A percentile compares a stretch with the other conserved stretches of the same genome.
Conservation (phyloP, 2,113 vertebrate genomes). For the Saccopteryx leptura region DNA sequence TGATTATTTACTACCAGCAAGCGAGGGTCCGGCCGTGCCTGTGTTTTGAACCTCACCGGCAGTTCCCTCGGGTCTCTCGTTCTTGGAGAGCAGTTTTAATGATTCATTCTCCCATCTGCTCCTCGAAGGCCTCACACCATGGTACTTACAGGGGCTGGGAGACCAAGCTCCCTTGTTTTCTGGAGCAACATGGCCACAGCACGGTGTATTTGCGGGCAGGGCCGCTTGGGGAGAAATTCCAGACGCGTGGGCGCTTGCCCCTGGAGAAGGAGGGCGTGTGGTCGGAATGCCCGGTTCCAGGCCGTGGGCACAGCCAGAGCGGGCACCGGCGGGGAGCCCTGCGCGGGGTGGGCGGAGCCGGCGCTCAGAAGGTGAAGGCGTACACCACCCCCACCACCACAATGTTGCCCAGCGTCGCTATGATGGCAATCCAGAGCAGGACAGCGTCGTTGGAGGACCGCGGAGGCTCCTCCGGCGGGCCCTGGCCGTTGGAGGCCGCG, state of each 20-base stretch:
- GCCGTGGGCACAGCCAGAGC: background rate
- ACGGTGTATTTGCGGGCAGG: fast-evolving
- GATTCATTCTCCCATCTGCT: too few relatives aligned
- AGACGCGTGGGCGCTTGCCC: fast-evolving
- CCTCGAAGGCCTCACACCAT: fast-evolving
- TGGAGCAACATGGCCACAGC: background rate
- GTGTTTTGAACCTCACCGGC: background rate
- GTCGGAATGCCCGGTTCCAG: background rate
- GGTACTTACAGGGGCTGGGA: fast-evolving
- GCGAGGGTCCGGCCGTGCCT: fast-evolving
- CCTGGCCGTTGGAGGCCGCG: constrained; percentile 90
- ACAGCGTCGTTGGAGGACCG: constrained; percentile 96
- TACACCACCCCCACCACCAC: constrained; percentile 98
- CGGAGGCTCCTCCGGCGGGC: constrained; percentile 92
- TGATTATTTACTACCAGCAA: background rate
- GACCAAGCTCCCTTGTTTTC: background rate
- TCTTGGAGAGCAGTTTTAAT: background rate
- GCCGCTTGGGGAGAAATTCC: background rate
- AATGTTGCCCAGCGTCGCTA: constrained; percentile 98
- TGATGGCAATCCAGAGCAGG: constrained; percentile 98
- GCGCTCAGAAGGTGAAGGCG: constrained; percentile 96
- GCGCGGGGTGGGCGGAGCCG: background rate
- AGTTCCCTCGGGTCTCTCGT: fast-evolving
- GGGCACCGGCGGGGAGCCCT: fast-evolving
- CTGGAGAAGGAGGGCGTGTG: background rate